Evolutionary conservation across 1,140 invertebrate species (phyloP).

Genomic region (Tetramorium alpestre): DNA sequence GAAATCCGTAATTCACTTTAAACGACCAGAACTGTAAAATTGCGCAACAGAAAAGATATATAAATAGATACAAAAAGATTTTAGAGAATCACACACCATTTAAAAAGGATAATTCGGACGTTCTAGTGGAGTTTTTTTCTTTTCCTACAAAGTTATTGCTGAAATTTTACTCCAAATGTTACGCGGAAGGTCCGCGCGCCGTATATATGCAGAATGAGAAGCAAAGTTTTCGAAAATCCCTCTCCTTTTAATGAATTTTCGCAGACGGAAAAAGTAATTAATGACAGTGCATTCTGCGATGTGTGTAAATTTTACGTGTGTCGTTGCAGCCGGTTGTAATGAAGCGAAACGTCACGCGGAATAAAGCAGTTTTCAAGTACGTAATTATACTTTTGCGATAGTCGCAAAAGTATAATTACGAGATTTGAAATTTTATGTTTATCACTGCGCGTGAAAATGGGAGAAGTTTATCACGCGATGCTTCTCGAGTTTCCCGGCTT

Average conservation of each 20-base stretch:
- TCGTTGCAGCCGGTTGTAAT: neutral
- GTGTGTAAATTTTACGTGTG: neutral
- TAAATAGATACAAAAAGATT: neutral
- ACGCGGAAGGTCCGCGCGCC: neutral
- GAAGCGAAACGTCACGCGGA: neutral
- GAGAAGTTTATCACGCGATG: slow-evolving; percentile 19
- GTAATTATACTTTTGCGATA: neutral
- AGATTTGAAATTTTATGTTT: slow-evolving; percentile 39
- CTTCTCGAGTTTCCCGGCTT: neutral
- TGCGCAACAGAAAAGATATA: too few species aligned
- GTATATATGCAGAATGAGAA: neutral
- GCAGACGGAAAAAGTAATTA: neutral
- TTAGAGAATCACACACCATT: neutral
- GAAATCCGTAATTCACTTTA: slow-evolving; percentile 22
- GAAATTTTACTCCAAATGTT: neutral
- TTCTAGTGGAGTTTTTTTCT: neutral
- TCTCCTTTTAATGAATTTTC: neutral
- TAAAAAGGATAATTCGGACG: neutral
- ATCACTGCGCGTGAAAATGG: slow-evolving; percentile 32
- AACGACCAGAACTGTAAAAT: slow-evolving; percentile 15
- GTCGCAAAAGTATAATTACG: slow-evolving; percentile 43
- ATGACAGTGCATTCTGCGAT: neutral
- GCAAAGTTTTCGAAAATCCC: slow-evolving; percentile 3
- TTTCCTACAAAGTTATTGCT: neutral
- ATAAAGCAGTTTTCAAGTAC: slow-evolving; percentile 31